These are phyloP conservation scores for Ernsta delagoae DNA, from an alignment of 2,888 invertebrate species.

Conservation along the genomic window DNA sequence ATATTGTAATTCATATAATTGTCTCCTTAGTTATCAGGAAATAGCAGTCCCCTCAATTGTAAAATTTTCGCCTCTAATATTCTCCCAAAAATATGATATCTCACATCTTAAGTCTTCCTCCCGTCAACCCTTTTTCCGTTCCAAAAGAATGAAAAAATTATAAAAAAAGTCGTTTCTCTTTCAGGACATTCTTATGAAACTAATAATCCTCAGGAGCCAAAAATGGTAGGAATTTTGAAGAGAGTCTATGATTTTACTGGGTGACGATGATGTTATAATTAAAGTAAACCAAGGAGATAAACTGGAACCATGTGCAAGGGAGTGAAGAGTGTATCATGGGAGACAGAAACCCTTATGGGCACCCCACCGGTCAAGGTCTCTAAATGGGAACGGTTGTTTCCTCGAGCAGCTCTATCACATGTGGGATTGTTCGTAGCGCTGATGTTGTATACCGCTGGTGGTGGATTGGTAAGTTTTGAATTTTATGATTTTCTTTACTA, in stretches of 20 bases:
- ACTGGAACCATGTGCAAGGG: constrained; percentile 65
- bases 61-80: too few relatives aligned
- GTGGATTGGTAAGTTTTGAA: constrained; percentile 88
- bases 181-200: background rate
- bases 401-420: constrained; percentile 89
- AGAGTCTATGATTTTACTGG: background rate
- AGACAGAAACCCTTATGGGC: constrained; percentile 81
- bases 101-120: too few relatives aligned
- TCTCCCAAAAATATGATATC: too few relatives aligned
- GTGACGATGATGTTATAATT: background rate
- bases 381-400: constrained; percentile 83
- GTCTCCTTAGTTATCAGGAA: too few relatives aligned
- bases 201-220: background rate
- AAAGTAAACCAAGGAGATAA: background rate
- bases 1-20: too few relatives aligned
- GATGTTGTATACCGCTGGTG: constrained; percentile 91
- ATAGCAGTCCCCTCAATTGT: too few relatives aligned
- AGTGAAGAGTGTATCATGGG: constrained; percentile 76
- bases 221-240: background rate
- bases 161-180: background rate
- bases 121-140: too few relatives aligned
- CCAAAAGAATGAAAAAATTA: too few relatives aligned
- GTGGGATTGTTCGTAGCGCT: constrained; percentile 90
- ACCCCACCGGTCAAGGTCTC: constrained; percentile 57
- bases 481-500: background rate